phyloP scores from a whole-genome alignment of 2,113 vertebrate genomes.

The Sphyrna mokarran region DNA sequence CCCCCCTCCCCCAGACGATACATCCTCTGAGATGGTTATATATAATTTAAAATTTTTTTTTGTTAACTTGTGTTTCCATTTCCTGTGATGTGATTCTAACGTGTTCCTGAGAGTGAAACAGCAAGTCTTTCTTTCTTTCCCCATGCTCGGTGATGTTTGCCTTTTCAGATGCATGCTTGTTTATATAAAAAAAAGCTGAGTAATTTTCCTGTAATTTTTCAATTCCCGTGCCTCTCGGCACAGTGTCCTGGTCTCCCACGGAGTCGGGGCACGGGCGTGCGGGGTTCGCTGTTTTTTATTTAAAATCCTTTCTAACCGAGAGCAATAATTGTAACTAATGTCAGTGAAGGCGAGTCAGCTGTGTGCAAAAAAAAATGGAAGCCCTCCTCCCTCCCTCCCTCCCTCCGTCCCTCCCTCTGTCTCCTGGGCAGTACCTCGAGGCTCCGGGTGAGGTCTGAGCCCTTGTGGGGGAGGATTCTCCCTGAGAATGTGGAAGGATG shows the following conservation, averaged over 20 bases:
- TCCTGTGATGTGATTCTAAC: neutral
- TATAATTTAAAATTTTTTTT: slow-evolving; percentile 15
- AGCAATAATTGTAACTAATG: slow-evolving; percentile 16
- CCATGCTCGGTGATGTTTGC: neutral
- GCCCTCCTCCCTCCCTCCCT: too few relatives aligned
- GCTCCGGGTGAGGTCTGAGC: neutral
- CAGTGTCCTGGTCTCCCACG: neutral
- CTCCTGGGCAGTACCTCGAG: neutral
- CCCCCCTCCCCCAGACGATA: neutral
- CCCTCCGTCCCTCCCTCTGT: too few relatives aligned
- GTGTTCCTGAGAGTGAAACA: slow-evolving; percentile 5
- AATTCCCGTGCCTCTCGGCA: neutral
- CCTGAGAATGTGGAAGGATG: neutral
- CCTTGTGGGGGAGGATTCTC: neutral
- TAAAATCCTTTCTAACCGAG: neutral
- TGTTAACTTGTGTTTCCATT: neutral
- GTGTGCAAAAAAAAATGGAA: too few relatives aligned
- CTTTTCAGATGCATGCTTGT: neutral
- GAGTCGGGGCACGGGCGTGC: neutral
- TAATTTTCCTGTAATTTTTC: neutral
- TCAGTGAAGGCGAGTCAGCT: neutral
- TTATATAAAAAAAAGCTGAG: slow-evolving; percentile 4
- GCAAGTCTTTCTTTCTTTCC: neutral
- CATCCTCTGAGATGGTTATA: slow-evolving; percentile 4
- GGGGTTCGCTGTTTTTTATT: neutral